Evolutionary conservation across 2,113 vertebrate species (phyloP).

Genomic region (Hypanus sabinus): DNA sequence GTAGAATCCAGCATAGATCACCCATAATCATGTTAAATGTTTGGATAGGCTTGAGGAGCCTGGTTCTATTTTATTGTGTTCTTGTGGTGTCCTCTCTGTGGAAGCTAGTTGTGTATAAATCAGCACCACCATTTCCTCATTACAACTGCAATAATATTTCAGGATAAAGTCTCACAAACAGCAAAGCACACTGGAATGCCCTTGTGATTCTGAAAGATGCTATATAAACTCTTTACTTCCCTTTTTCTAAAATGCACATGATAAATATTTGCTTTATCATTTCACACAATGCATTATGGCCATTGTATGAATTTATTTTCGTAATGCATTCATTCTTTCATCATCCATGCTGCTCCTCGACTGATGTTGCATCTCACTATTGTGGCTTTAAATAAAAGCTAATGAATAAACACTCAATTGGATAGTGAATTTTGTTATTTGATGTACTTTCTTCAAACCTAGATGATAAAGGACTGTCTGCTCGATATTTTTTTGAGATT

Average conservation of each 20-base stretch:
- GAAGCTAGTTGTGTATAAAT: not conserved
- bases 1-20: too few species aligned
- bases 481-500: not conserved
- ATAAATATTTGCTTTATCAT: not conserved
- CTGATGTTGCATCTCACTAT: not conserved
- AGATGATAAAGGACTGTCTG: not conserved
- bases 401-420: not conserved
- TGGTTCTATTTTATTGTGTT: too few species aligned
- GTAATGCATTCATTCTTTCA: not conserved
- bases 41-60: too few species aligned
- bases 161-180: not conserved
- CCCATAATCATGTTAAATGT: too few species aligned
- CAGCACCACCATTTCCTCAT: not conserved
- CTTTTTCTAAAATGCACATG: not conserved
- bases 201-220: not conserved
- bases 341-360: not conserved
- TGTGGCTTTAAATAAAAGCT: not conserved
- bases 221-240: not conserved
- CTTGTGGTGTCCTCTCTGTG: not conserved
- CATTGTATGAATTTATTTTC: not conserved
- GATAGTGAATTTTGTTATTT: not conserved
- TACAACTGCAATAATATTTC: not conserved
- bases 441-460: not conserved
- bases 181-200: not conserved
- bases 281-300: not conserved